A percentile compares a stretch with the other conserved stretches of the same genome.
These are phyloP conservation scores for Leptonema lineaticorne DNA, from an alignment of 1,140 invertebrate genomes.

Conservation along the genomic window DNA sequence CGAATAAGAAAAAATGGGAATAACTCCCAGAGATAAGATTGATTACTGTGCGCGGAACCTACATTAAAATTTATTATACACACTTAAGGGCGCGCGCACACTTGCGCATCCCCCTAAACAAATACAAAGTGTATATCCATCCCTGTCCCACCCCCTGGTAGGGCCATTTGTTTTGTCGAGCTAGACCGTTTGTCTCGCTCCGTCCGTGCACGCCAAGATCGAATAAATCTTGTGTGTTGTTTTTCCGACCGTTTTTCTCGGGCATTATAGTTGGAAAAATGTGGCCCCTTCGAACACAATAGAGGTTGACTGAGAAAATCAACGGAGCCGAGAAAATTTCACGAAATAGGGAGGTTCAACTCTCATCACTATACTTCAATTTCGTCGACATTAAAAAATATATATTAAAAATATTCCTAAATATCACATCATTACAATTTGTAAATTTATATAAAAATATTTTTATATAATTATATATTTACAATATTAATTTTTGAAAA, in stretches of 20 bases:
- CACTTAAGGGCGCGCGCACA: constrained; percentile 27
- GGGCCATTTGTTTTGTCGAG: constrained; percentile 18
- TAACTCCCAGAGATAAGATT: constrained; percentile 34
- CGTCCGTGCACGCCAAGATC: constrained; percentile 8
- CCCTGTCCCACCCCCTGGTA: constrained; percentile 16
- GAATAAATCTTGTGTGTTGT: constrained; percentile 35
- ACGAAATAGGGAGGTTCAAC: too few relatives aligned
- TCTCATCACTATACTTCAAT: too few relatives aligned
- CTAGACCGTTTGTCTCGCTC: constrained; percentile 23
- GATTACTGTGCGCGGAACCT: constrained; percentile 29
- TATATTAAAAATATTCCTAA: too few relatives aligned
- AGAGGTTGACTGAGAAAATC: constrained; percentile 18
- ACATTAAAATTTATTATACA: constrained; percentile 39
- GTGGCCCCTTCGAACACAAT: constrained; percentile 24
- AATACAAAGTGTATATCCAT: constrained; percentile 25
- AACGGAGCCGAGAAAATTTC: not conserved
- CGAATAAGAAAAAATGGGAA: constrained; percentile 34
- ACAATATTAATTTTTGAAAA: too few relatives aligned
- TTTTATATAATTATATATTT: too few relatives aligned
- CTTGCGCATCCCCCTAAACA: constrained; percentile 31
- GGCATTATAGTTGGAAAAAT: constrained; percentile 22
- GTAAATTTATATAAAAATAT: too few relatives aligned
- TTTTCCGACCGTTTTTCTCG: constrained; percentile 23
- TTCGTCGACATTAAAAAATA: too few relatives aligned
- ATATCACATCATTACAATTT: too few relatives aligned